phyloP scores from a whole-genome alignment of 37 sponge, comb jelly and placozoan species.

The Lycopodina hypogea region DNA sequence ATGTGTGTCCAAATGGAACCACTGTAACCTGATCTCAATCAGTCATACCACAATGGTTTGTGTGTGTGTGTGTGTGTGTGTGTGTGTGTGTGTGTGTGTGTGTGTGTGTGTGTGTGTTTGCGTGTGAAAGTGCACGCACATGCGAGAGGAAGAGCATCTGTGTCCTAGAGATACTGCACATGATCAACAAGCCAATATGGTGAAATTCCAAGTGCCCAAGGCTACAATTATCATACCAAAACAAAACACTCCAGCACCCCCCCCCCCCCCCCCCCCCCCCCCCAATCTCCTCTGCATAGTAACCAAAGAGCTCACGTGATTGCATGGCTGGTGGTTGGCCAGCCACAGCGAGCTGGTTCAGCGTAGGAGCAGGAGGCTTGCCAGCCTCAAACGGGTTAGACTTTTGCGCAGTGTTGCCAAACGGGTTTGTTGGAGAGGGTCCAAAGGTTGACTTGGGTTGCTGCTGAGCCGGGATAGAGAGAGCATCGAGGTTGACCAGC shows the following conservation, averaged over 20 bases:
- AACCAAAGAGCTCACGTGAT: background rate
- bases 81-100: background rate
- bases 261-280: background rate
- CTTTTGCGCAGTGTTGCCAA: constrained; percentile 13
- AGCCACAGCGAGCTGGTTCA: constrained; percentile 33
- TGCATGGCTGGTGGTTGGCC: background rate
- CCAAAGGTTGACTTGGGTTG: background rate
- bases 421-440: constrained; percentile 45
- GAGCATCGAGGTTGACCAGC: constrained; percentile 76
- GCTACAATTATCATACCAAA: no score
- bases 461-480: constrained; percentile 10
- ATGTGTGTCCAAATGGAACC: background rate
- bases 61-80: no score
- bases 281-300: background rate
- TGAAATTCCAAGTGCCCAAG: no score
- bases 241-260: no score
- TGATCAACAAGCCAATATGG: no score
- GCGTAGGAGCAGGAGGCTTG: constrained; percentile 49
- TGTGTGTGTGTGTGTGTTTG: no score
- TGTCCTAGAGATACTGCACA: no score
- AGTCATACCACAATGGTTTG: no score
- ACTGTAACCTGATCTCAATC: background rate
- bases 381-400: constrained; percentile 55
- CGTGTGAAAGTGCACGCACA: background rate
- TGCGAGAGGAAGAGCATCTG: constrained; percentile 3